Conservation (phyloP, 2,113 vertebrate genomes). For the Notarius lentiginosus region DNA sequence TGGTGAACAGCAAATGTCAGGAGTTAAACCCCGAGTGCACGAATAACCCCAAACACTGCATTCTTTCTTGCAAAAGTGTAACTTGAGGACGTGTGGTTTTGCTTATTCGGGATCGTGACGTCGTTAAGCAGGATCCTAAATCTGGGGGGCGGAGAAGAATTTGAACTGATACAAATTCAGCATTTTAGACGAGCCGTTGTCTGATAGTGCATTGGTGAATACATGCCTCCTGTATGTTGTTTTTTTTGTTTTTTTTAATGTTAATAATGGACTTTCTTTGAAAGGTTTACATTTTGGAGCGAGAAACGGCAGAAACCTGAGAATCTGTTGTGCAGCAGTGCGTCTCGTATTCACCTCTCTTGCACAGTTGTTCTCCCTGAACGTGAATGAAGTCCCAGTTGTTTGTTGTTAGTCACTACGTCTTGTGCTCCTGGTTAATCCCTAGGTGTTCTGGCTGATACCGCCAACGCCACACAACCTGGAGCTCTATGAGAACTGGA, state of each 20-base stretch:
- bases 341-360: background rate
- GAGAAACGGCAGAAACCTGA: background rate
- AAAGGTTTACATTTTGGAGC: background rate
- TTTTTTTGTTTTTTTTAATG: background rate
- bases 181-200: background rate
- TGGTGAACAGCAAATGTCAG: background rate
- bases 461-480: conserved; percentile 93
- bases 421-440: background rate
- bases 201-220: background rate
- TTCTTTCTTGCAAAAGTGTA: background rate
- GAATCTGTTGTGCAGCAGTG: background rate
- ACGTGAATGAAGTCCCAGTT: background rate
- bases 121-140: background rate
- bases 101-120: too few relatives aligned
- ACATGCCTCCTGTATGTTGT: too few relatives aligned
- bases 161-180: background rate
- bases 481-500: conserved; percentile 98
- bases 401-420: background rate
- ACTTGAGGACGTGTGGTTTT: background rate
- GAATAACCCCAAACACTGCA: background rate
- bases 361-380: background rate
- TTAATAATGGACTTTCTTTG: background rate
- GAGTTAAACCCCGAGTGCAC: background rate
- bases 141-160: background rate
- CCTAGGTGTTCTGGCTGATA: conserved; percentile 97